Conservation (phyloP, 2,113 vertebrate genomes). For the Tretioscincus oriximinensis region DNA sequence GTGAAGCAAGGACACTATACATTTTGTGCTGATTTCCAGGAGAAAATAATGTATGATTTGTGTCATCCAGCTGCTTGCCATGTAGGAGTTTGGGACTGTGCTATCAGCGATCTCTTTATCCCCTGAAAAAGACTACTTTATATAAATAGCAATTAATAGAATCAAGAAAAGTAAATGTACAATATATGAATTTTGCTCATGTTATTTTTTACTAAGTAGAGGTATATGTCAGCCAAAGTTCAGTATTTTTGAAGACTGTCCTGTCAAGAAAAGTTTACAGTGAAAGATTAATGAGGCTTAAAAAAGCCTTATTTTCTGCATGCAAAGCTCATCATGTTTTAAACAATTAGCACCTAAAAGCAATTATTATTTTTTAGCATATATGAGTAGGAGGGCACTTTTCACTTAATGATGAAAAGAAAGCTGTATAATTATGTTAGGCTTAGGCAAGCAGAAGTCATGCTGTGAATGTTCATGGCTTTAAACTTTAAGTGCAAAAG, state of each 20-base stretch:
- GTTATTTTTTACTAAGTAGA: neutral
- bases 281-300: neutral
- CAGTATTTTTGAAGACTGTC: neutral
- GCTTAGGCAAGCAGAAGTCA: neutral
- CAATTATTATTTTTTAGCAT: neutral
- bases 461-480: neutral
- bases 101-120: too few species aligned
- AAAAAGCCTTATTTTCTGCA: neutral
- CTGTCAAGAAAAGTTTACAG: neutral
- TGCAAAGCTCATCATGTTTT: neutral
- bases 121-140: neutral
- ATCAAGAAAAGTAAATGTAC: neutral
- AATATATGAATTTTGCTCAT: neutral
- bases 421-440: neutral
- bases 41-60: too few species aligned
- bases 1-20: too few species aligned
- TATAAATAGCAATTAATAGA: neutral
- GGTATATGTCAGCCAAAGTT: neutral
- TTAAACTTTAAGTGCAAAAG: neutral
- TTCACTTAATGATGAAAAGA: neutral
- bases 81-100: too few species aligned
- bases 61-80: too few species aligned
- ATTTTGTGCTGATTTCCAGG: too few species aligned
- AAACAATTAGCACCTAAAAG: conserved; percentile 1
- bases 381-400: neutral